Percentiles rank a stretch among this genome's conserved stretches.
Evolutionary conservation across 2,888 invertebrate genomes (phyloP).

Genomic region (Pterostichus niger): DNA sequence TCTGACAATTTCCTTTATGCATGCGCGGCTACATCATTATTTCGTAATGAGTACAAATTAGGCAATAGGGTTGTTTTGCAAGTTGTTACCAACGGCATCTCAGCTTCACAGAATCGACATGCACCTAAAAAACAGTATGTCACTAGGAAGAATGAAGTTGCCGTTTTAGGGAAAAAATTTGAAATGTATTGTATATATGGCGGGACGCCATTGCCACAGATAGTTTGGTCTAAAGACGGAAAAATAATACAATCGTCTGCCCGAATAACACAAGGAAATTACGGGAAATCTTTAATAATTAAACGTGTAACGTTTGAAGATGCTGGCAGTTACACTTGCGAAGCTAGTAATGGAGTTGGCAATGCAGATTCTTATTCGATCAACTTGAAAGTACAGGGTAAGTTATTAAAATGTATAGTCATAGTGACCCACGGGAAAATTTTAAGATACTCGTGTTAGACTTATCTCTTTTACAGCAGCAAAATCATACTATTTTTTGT

Average conservation of each 20-base stretch:
- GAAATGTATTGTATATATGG: conserved; percentile 97
- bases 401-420: conserved; percentile 69
- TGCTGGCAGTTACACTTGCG: conserved; percentile 95
- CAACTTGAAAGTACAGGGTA: conserved; percentile 85
- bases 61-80: conserved; percentile 90
- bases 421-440: background rate
- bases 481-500: no score
- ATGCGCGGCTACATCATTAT: conserved; percentile 95
- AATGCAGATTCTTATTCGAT: conserved; percentile 92
- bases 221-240: conserved; percentile 94
- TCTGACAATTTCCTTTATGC: conserved; percentile 93
- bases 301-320: conserved; percentile 93
- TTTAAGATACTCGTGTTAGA: no score
- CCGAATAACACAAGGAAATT: conserved; percentile 91
- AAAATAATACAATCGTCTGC: conserved; percentile 84
- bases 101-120: conserved; percentile 88
- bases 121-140: conserved; percentile 90
- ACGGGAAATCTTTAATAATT: conserved; percentile 95
- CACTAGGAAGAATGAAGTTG: conserved; percentile 92
- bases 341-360: conserved; percentile 94
- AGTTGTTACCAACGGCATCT: conserved; percentile 88
- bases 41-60: conserved; percentile 94
- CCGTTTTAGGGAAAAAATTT: conserved; percentile 88
- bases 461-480: no score
- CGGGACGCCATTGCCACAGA: conserved; percentile 97